Percentiles rank a stretch among this genome's conserved stretches.
phyloP scores from a whole-genome alignment of 2,797 vertebrate genomes.

The Dendrocincla tyrannina region DNA sequence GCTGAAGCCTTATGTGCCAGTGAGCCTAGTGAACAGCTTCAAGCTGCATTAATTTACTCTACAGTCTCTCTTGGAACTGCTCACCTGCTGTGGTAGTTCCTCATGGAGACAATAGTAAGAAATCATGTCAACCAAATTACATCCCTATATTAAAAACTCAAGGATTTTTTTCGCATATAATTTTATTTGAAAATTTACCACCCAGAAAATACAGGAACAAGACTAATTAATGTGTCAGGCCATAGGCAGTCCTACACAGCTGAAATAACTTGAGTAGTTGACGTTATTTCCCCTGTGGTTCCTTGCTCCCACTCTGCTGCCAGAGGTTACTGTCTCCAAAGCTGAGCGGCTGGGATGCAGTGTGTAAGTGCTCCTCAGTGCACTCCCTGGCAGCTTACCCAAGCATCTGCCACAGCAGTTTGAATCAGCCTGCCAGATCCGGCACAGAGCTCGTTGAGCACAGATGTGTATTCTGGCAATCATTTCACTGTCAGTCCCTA shows the following conservation, averaged over 20 bases:
- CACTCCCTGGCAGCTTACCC: background rate
- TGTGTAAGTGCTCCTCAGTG: background rate
- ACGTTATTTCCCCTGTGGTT: background rate
- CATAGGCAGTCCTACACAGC: background rate
- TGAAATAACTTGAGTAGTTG: background rate
- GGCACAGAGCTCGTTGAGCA: background rate
- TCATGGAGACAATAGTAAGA: background rate
- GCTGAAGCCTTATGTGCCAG: background rate
- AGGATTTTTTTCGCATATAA: background rate
- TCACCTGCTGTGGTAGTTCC: background rate
- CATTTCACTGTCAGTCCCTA: background rate
- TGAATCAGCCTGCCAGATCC: background rate
- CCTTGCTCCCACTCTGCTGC: background rate
- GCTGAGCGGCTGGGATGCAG: accelerated
- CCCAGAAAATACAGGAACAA: background rate
- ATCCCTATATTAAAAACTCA: background rate
- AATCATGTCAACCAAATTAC: background rate
- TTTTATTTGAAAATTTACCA: background rate
- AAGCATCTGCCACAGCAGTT: background rate
- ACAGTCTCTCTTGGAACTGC: background rate
- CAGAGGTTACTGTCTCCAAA: background rate
- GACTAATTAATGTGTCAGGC: background rate
- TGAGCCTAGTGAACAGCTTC: background rate
- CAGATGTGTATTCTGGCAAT: background rate
- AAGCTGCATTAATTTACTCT: background rate